These are phyloP conservation scores for Garra rufa DNA, from an alignment of 2,113 vertebrate species.

Conservation along the genomic window DNA sequence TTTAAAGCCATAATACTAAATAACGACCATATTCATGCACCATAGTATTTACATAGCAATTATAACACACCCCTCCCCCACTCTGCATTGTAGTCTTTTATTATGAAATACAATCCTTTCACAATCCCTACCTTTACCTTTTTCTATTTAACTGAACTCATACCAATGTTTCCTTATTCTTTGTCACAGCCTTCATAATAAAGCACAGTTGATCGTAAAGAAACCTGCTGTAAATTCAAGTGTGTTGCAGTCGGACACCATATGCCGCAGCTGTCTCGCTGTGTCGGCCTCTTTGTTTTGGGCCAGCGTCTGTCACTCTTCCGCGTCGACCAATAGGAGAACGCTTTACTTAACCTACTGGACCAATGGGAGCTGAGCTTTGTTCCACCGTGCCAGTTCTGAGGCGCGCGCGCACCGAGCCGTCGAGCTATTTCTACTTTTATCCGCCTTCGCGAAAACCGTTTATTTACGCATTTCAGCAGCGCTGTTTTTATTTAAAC, in stretches of 20 bases:
- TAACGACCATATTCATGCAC: neutral
- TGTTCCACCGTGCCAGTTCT: neutral
- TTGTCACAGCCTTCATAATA: neutral
- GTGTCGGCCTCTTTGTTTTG: conserved; percentile 50
- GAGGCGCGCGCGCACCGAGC: conserved; percentile 44
- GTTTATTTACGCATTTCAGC: neutral
- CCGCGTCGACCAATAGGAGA: neutral
- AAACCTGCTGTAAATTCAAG: neutral
- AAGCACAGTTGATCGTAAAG: neutral
- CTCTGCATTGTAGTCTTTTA: conserved; percentile 21
- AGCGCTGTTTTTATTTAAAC: neutral
- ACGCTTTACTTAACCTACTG: conserved; percentile 2
- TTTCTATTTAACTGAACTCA: neutral
- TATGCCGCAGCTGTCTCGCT: neutral
- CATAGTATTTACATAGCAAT: neutral
- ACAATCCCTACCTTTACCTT: neutral
- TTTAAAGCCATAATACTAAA: neutral
- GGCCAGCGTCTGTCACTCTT: conserved; percentile 17
- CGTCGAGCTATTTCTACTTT: conserved; percentile 38
- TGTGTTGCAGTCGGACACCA: neutral
- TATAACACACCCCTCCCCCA: neutral
- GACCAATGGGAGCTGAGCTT: conserved; percentile 40
- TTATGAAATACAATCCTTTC: neutral
- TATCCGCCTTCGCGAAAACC: conserved; percentile 2
- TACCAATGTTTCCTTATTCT: neutral